Evolutionary conservation across 2,888 invertebrate genomes (phyloP).

Genomic region (Andrena hattorfiana): DNA sequence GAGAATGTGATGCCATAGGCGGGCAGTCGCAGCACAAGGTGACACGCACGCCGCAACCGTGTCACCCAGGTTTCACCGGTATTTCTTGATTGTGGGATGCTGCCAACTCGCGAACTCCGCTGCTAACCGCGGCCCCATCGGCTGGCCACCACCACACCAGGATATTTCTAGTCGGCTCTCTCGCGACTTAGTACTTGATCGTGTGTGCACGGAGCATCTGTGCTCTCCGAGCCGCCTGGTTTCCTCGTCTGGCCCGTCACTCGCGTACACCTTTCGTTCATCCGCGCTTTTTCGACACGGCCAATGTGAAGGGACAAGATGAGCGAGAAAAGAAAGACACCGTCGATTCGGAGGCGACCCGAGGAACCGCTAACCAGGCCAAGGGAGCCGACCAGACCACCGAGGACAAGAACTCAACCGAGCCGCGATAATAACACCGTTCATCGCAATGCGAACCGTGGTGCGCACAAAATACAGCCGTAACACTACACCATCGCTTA

Average conservation of each 20-base stretch:
- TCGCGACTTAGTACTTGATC: conserved; percentile 66
- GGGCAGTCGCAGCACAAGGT: conserved; percentile 31
- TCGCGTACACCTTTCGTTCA: background rate
- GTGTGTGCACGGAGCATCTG: conserved; percentile 60
- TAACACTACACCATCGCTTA: background rate
- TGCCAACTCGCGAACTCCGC: conserved; percentile 66
- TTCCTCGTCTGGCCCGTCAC: conserved; percentile 1
- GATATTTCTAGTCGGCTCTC: conserved; percentile 73
- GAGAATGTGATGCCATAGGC: conserved; percentile 20
- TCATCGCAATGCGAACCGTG: conserved; percentile 49
- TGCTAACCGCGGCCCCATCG: conserved; percentile 48
- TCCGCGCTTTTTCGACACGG: background rate
- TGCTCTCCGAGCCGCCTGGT: conserved; percentile 25
- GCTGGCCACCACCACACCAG: conserved; percentile 53
- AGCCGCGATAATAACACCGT: conserved; percentile 68
- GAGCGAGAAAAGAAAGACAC: conserved; percentile 73
- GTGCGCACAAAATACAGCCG: conserved; percentile 52
- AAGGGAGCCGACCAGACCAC: conserved; percentile 69
- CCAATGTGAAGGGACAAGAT: conserved; percentile 68
- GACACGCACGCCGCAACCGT: conserved; percentile 41
- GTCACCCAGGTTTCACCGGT: conserved; percentile 53
- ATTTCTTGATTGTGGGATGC: conserved; percentile 67
- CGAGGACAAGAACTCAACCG: conserved; percentile 60
- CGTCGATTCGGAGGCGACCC: conserved; percentile 64
- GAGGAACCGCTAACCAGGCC: conserved; percentile 63